phyloP scores from a whole-genome alignment of 2,113 vertebrate genomes.

The Arothron firmamentum region DNA sequence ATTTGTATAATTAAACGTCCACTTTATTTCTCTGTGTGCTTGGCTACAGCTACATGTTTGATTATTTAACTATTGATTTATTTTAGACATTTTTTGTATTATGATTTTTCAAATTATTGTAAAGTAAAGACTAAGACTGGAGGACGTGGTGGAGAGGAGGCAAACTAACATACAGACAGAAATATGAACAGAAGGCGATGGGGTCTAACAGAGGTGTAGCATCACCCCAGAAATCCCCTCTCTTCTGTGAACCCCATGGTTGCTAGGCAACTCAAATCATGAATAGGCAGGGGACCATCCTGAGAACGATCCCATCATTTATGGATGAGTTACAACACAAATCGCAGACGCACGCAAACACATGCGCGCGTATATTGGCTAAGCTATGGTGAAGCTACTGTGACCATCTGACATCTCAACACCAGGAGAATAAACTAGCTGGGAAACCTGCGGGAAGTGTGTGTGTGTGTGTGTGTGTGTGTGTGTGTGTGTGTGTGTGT shows the following conservation, averaged over 20 bases:
- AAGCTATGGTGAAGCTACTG: conserved; percentile 54
- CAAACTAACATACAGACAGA: neutral
- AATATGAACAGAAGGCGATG: conserved; percentile 19
- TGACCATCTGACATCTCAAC: conserved; percentile 68
- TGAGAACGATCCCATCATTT: conserved; percentile 55
- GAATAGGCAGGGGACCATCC: conserved; percentile 63
- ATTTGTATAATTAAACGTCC: neutral
- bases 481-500: conserved; percentile 8
- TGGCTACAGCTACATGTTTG: neutral
- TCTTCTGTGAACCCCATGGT: conserved; percentile 50
- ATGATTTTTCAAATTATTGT: no score
- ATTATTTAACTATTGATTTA: no score
- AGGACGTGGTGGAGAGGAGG: no score
- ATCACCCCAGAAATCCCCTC: conserved; percentile 41
- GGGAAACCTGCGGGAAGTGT: conserved; percentile 43
- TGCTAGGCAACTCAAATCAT: conserved; percentile 76
- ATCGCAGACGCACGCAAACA: conserved; percentile 33
- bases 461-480: conserved; percentile 25
- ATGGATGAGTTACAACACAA: conserved; percentile 64
- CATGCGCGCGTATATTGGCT: conserved; percentile 38
- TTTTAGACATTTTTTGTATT: no score
- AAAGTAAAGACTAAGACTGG: no score
- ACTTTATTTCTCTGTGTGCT: neutral
- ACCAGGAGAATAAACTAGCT: conserved; percentile 50
- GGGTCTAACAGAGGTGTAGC: conserved; percentile 40